phyloP scores from a whole-genome alignment of 2,888 invertebrate genomes.

The Amphipyra tragopoginis region DNA sequence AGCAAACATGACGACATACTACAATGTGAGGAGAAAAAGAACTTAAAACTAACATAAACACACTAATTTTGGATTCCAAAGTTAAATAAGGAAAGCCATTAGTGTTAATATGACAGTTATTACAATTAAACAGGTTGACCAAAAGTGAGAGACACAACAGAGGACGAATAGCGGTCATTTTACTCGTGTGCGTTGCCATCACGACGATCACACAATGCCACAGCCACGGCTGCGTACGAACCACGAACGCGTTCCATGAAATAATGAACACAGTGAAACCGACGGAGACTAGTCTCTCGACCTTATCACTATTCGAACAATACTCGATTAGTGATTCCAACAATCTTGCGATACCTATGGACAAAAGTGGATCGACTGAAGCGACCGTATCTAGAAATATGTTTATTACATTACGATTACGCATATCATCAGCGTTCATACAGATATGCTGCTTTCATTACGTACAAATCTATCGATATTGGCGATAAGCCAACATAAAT shows the following conservation, averaged over 20 bases:
- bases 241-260: slow-evolving; percentile 38
- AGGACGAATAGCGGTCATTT: slow-evolving; percentile 68
- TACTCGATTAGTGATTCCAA: slow-evolving; percentile 36
- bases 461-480: slow-evolving; percentile 27
- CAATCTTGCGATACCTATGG: slow-evolving; percentile 12
- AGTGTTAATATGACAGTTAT: slow-evolving; percentile 45
- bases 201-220: slow-evolving; percentile 14
- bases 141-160: slow-evolving; percentile 50
- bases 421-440: slow-evolving; percentile 29
- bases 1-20: slow-evolving; percentile 11
- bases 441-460: slow-evolving; percentile 39
- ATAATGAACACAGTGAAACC: slow-evolving; percentile 46
- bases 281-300: slow-evolving; percentile 35
- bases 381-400: slow-evolving; percentile 21
- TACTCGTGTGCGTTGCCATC: slow-evolving; percentile 42
- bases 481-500: slow-evolving; percentile 51
- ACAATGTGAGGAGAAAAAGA: slow-evolving; percentile 4
- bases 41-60: slow-evolving; percentile 18
- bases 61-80: slow-evolving; percentile 17
- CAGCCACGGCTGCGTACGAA: slow-evolving; percentile 3
- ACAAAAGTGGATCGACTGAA: slow-evolving; percentile 24
- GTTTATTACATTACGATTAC: slow-evolving; percentile 40
- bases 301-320: slow-evolving; percentile 52
- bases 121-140: slow-evolving; percentile 55
- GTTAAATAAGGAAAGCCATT: slow-evolving; percentile 21